Evolutionary conservation across 2,797 vertebrate species (phyloP).

Genomic region (Centropyge bicolor): DNA sequence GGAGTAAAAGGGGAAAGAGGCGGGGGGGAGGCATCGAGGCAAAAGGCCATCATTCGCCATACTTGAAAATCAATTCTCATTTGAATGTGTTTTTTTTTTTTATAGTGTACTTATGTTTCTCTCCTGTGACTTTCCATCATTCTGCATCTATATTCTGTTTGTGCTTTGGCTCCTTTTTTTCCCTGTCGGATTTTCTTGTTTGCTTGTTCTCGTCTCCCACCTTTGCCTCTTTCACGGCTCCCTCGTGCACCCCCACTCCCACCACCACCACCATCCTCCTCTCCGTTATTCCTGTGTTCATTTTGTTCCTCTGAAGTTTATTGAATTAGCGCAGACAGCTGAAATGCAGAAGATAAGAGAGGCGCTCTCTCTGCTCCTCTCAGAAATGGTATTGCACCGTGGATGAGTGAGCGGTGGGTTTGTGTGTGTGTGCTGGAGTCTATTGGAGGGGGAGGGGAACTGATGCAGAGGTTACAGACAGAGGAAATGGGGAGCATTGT

Average conservation of each 20-base stretch:
- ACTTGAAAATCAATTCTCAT: slow-evolving; percentile 52
- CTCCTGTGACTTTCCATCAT: slow-evolving; percentile 12
- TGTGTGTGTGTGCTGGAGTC: slow-evolving; percentile 42
- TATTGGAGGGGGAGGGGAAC: slow-evolving; percentile 58
- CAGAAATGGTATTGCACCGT: slow-evolving; percentile 75
- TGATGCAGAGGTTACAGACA: slow-evolving; percentile 65
- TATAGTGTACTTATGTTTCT: background rate
- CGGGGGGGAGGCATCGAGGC: background rate
- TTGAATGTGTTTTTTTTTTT: slow-evolving; percentile 32
- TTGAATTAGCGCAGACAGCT: slow-evolving; percentile 87
- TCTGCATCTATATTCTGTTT: background rate
- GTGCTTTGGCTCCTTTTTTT: slow-evolving; percentile 17
- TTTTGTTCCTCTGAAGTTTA: slow-evolving; percentile 86
- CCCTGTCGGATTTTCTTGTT: slow-evolving; percentile 40
- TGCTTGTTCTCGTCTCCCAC: slow-evolving; percentile 57
- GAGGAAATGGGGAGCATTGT: slow-evolving; percentile 68
- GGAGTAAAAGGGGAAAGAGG: slow-evolving; percentile 1
- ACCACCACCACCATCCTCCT: slow-evolving; percentile 1
- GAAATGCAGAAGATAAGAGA: slow-evolving; percentile 86
- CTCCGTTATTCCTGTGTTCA: slow-evolving; percentile 76
- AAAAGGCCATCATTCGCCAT: slow-evolving; percentile 29
- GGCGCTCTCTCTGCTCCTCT: slow-evolving; percentile 71
- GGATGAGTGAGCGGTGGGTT: slow-evolving; percentile 58
- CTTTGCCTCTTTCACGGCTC: slow-evolving; percentile 56
- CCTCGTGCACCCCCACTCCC: slow-evolving; percentile 13